Evolutionary conservation across 1,140 invertebrate species (phyloP), one percentile per base, ranked within the genome.

Genomic region (Drosophila miranda): DNA sequence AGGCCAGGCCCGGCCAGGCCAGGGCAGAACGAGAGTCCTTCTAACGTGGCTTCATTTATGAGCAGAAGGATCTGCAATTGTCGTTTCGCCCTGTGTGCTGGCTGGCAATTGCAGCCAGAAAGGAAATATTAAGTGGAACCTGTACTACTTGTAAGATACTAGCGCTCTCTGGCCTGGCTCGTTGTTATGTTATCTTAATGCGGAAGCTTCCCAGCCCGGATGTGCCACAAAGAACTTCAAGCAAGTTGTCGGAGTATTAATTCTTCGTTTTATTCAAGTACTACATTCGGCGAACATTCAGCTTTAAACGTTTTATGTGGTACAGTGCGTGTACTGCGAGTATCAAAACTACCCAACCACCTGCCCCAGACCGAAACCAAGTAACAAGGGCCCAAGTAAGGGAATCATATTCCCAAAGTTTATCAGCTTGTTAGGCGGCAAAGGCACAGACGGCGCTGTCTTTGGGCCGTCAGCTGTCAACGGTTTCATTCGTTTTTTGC

Each of bases 161-260:
- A 59, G 23, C 38, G 46, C 69, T 56, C 51, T 49, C 9, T 38
- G 9, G 3, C 34, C 9, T 21, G 52, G 60, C 9, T 60, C 52
- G 28, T 67, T 76, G 63, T 71, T 62, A 72, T 81, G 60, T 81
- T 75, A 82, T 82, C 68, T 77, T 64, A 76, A 45, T 70, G 64
- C 66, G 79, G 80, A 79, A 82, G 61, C 61, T 70, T 51, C 57
- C 30, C 68, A 75, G 74, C 68, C 57, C 81, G 77, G 80, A 84
- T 81, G 77, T 84, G 73, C 0, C 16, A 16, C 16, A 16, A 16
- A 16, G 16, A 16, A 16, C 16, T 16, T 16, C 16, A 16, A 16
- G 16, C 16, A 16, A 16, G 16, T 16, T 0, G 0, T 16, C 16
- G 16, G 16, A 16, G 63, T 63, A 74, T 66, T 69, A 78, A 61